phyloP scores from a whole-genome alignment of 2,113 vertebrate species.

The Coptodon bakossiorum region DNA sequence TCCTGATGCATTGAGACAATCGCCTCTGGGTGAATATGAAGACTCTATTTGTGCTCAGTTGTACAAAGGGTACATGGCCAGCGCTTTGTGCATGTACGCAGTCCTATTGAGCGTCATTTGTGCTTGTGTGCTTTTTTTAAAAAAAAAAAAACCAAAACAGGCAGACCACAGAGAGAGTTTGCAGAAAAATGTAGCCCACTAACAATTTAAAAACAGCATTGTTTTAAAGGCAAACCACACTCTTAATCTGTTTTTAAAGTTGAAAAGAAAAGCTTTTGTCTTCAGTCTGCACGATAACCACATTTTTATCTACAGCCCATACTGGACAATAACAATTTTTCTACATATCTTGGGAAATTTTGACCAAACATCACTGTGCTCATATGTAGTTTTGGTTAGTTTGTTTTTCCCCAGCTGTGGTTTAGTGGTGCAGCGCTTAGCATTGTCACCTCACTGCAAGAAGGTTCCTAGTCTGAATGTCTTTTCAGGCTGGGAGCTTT shows the following conservation, averaged over 20 bases:
- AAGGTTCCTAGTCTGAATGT: not conserved
- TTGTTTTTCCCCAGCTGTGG: not conserved
- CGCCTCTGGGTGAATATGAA: not conserved
- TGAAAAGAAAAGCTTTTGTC: not conserved
- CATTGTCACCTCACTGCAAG: not conserved
- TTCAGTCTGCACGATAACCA: not conserved
- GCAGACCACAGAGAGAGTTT: not conserved
- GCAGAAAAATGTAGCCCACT: not conserved
- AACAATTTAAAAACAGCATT: not conserved
- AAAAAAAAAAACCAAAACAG: rapidly evolving
- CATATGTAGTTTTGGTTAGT: not conserved
- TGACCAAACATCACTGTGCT: not conserved
- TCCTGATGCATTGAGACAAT: not conserved
- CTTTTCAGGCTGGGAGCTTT: not conserved
- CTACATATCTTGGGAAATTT: not conserved
- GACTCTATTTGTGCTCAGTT: not conserved
- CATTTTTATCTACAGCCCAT: not conserved
- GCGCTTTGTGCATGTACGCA: not conserved
- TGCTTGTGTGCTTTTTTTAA: not conserved
- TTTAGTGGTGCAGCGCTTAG: not conserved
- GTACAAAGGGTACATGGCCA: not conserved
- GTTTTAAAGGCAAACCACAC: not conserved
- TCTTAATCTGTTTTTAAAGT: not conserved
- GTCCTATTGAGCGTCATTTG: not conserved
- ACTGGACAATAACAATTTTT: not conserved